These are phyloP conservation scores for Actinia equina DNA, from an alignment of 64 coral and sea anemone species.

Conservation along the genomic window DNA sequence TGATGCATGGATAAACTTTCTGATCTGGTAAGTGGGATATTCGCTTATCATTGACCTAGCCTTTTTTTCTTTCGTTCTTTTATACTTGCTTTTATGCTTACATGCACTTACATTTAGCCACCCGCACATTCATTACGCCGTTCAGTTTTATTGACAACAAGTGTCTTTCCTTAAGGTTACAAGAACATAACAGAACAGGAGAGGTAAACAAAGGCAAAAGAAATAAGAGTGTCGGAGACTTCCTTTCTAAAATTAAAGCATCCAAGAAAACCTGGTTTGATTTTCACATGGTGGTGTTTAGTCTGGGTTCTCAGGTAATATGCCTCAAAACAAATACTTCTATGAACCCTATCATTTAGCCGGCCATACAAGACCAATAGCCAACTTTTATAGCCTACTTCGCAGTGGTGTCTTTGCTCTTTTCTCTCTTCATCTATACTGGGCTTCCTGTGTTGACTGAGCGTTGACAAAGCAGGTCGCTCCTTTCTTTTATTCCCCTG, in stretches of 20 bases:
- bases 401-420: no score
- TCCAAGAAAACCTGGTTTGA: not conserved
- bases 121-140: not conserved
- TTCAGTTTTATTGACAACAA: not conserved
- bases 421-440: not conserved
- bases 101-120: not conserved
- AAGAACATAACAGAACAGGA: not conserved
- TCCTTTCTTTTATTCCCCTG: no score
- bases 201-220: not conserved
- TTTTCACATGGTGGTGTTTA: not conserved
- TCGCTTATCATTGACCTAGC: not conserved
- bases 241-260: not conserved
- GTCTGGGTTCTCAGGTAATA: not conserved
- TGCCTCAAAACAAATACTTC: not conserved
- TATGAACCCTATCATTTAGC: not conserved
- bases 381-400: no score
- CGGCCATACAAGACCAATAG: no score
- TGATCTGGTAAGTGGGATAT: not conserved
- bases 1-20: not conserved
- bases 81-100: not conserved
- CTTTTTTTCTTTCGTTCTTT: no score
- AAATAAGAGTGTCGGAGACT: not conserved
- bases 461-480: no score
- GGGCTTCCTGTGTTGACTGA: no score
- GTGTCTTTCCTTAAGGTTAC: not conserved